Conservation (phyloP, 2,888 invertebrate species). For the Ornithoptera priamus region DNA sequence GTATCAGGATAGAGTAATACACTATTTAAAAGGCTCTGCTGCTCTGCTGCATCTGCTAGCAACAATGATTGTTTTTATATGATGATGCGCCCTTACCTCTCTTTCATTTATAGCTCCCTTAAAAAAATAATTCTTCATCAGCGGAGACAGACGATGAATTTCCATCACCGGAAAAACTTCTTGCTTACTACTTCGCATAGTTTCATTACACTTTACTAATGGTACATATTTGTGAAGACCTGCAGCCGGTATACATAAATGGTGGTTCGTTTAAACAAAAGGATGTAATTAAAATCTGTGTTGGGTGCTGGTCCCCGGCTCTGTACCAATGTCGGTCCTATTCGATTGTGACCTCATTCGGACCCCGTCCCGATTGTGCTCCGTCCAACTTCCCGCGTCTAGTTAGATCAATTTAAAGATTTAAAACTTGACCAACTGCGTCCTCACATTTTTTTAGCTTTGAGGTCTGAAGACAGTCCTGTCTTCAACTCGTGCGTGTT, state of each 20-base stretch:
- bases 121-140: no score
- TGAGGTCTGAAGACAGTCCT: neutral
- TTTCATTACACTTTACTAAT: neutral
- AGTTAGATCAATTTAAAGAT: slow-evolving; percentile 6
- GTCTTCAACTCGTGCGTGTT: no score
- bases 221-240: neutral
- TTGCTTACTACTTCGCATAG: neutral
- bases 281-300: slow-evolving; percentile 22
- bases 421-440: neutral
- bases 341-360: slow-evolving; percentile 20
- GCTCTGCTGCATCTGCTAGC: no score
- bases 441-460: no score
- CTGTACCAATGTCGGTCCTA: neutral
- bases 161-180: no score
- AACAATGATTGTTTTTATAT: no score
- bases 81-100: no score
- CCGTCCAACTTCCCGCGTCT: slow-evolving; percentile 4
- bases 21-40: no score
- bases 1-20: no score
- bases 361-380: slow-evolving; percentile 18
- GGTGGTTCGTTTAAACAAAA: slow-evolving; percentile 4
- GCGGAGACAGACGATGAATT: no score
- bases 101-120: no score
- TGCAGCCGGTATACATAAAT: neutral
- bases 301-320: slow-evolving; percentile 5